Evolutionary conservation across 2,797 vertebrate genomes (phyloP).

Genomic region (Gymnoscopelus braueri): DNA sequence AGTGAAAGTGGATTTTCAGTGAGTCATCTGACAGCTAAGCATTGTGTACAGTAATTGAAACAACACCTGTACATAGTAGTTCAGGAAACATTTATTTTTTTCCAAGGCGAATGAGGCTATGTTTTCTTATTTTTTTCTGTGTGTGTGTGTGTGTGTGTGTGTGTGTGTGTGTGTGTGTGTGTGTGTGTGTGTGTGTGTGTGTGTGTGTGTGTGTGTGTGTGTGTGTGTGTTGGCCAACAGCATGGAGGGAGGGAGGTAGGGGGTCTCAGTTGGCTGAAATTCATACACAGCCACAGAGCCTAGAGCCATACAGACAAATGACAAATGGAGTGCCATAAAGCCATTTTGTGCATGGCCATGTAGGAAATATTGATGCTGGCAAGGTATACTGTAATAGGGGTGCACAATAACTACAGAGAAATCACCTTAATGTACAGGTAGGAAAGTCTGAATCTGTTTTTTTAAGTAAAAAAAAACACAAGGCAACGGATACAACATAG

Average conservation of each 20-base stretch:
- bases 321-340: constrained; percentile 32
- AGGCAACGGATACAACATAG: constrained; percentile 26
- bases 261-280: not conserved
- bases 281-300: not conserved
- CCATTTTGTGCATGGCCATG: constrained; percentile 7
- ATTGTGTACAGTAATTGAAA: not conserved
- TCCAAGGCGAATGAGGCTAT: no score
- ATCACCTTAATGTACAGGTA: constrained; percentile 18
- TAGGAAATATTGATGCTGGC: constrained; percentile 7
- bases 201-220: constrained; percentile 5
- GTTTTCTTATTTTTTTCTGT: no score
- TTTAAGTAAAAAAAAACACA: constrained; percentile 21
- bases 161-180: not conserved
- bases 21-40: not conserved
- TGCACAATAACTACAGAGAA: not conserved
- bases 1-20: not conserved
- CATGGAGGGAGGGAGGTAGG: not conserved
- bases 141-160: constrained; percentile 4
- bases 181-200: not conserved
- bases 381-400: constrained; percentile 14
- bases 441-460: constrained; percentile 20
- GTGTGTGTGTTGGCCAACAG: not conserved
- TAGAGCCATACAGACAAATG: constrained; percentile 4
- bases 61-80: constrained; percentile 4
- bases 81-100: not conserved